Conservation (phyloP, 1,140 invertebrate genomes). For the Maconellicoccus hirsutus region DNA sequence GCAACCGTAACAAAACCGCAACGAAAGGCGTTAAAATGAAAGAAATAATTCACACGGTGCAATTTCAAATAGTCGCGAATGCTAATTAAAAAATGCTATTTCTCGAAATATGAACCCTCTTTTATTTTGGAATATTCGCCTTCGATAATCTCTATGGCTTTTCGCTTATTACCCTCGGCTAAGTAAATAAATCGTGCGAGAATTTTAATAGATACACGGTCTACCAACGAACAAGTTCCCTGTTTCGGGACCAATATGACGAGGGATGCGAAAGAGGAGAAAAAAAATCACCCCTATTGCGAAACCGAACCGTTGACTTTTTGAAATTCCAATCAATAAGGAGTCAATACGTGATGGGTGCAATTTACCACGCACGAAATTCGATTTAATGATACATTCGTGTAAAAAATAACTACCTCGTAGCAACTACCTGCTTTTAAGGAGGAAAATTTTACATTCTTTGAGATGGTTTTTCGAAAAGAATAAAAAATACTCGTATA, state of each 20-base stretch:
- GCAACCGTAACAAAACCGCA: no score
- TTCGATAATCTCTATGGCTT: no score
- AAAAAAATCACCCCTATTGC: not conserved
- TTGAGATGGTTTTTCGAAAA: no score
- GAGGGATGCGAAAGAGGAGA: not conserved
- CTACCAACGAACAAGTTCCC: no score
- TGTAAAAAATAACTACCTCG: not conserved
- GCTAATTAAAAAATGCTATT: no score
- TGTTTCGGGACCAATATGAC: no score
- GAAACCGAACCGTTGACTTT: not conserved
- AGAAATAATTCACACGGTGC: no score
- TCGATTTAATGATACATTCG: not conserved
- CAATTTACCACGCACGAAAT: not conserved
- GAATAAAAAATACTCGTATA: no score
- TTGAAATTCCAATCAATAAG: not conserved
- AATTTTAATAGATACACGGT: not conserved
- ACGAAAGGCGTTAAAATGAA: no score
- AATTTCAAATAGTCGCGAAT: no score
- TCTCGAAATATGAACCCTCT: no score
- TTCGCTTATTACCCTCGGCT: not conserved
- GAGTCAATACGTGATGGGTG: not conserved
- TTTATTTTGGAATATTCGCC: no score
- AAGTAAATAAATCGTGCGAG: not conserved
- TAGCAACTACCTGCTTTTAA: not conserved
- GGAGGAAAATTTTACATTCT: not conserved